Evolutionary conservation across 2,113 vertebrate species (phyloP).

Genomic region (Clupea harengus): DNA sequence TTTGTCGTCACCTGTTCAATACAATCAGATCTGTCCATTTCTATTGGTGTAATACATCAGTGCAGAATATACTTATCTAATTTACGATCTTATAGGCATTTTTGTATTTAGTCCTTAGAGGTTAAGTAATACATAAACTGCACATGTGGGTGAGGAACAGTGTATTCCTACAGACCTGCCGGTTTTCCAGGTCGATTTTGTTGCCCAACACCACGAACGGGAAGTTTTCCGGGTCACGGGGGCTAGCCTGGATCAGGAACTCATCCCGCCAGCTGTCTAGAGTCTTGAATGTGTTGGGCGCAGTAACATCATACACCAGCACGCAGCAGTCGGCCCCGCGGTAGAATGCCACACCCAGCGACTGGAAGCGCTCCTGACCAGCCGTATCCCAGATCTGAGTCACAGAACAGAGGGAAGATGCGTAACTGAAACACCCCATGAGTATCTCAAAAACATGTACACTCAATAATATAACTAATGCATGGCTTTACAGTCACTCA

Average conservation of each 20-base stretch:
- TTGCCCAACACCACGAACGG: constrained; percentile 86
- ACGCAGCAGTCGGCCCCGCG: constrained; percentile 86
- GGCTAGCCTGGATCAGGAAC: constrained; percentile 87
- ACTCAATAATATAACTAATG: not conserved
- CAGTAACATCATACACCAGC: constrained; percentile 84
- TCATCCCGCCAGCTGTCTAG: constrained; percentile 86
- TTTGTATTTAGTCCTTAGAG: not conserved
- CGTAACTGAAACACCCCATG: not conserved
- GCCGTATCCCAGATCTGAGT: constrained; percentile 88
- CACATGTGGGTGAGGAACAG: not conserved
- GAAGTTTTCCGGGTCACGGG: constrained; percentile 85
- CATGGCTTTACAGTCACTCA: not conserved
- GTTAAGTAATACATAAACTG: not conserved
- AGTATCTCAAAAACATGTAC: not conserved
- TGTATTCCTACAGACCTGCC: constrained; percentile 74
- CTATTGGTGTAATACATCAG: not conserved
- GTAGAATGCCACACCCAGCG: constrained; percentile 86
- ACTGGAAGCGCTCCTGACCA: constrained; percentile 87
- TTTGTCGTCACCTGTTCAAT: constrained; percentile 81
- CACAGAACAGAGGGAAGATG: not conserved
- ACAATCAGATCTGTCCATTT: not conserved
- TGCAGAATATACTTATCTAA: too few species aligned
- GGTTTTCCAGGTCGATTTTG: constrained; percentile 88
- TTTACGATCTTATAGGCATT: too few species aligned
- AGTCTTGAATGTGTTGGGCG: constrained; percentile 85